Percentiles rank a stretch among this genome's conserved stretches.
phyloP scores from a whole-genome alignment of 2,888 invertebrate genomes.

The Chorisops tibialis region DNA sequence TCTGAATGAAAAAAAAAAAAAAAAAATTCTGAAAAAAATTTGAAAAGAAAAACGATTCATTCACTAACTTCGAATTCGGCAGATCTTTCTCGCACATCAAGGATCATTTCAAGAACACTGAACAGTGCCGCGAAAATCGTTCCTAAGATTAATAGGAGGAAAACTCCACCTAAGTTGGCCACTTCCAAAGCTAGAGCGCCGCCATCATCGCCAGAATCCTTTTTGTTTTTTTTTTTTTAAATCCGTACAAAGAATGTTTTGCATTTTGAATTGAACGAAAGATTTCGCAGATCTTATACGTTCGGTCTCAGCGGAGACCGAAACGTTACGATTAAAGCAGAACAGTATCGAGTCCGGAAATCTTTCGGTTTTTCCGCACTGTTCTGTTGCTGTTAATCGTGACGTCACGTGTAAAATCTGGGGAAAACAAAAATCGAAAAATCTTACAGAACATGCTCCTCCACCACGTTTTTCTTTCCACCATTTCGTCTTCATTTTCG shows the following conservation, averaged over 20 bases:
- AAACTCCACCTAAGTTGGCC: conserved; percentile 65
- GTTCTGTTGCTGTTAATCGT: not conserved
- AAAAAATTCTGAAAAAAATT: not conserved
- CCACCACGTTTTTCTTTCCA: conserved; percentile 83
- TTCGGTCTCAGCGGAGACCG: too few species aligned
- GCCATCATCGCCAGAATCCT: conserved; percentile 15
- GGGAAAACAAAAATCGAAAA: not conserved
- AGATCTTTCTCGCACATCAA: conserved; percentile 44
- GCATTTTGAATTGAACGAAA: too few species aligned
- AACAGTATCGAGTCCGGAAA: too few species aligned
- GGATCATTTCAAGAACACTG: conserved; percentile 46
- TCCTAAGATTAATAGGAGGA: conserved; percentile 59
- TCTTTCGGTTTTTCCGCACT: too few species aligned
- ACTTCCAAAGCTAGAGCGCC: conserved; percentile 56
- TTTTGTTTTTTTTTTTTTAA: not conserved
- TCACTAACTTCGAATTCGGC: conserved; percentile 27
- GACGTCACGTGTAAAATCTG: not conserved
- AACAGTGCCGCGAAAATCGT: conserved; percentile 46
- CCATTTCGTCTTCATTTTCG: conserved; percentile 79
- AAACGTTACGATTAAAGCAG: too few species aligned
- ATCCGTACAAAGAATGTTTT: too few species aligned
- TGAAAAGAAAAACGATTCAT: not conserved
- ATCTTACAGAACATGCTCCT: conserved; percentile 65
- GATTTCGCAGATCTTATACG: too few species aligned
- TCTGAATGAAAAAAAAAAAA: conserved; percentile 47